A percentile compares a stretch with the other conserved stretches of the same genome.
Evolutionary conservation across 2,888 invertebrate species (phyloP).

Genomic region (Ectemnius cavifrons): DNA sequence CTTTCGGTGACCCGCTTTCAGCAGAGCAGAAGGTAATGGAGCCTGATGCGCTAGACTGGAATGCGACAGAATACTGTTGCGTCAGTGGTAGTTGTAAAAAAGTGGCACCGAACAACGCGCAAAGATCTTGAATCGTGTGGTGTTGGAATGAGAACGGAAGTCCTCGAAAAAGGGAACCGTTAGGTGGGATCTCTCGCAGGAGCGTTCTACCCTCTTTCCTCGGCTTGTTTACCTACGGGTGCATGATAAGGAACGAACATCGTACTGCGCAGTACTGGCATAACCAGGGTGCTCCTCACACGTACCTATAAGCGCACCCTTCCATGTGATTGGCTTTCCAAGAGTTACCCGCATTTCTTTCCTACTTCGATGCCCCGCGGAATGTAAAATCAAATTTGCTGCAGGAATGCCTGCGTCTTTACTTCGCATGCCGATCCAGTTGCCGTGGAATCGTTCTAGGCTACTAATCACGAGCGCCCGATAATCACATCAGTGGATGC

Average conservation of each 20-base stretch:
- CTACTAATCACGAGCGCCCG: not conserved
- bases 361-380: too few relatives aligned
- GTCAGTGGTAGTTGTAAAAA: slow-evolving; percentile 1
- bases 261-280: not conserved
- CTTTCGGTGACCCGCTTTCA: not conserved
- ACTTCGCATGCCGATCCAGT: not conserved
- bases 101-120: slow-evolving; percentile 3
- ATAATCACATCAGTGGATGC: slow-evolving; percentile 5
- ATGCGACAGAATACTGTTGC: too few relatives aligned
- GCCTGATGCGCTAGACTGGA: too few relatives aligned
- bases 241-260: slow-evolving; percentile 20
- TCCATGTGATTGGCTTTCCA: not conserved
- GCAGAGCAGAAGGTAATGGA: not conserved
- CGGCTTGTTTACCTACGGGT: slow-evolving; percentile 28
- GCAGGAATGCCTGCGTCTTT: too few relatives aligned
- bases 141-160: slow-evolving; percentile 53
- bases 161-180: slow-evolving; percentile 56
- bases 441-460: slow-evolving; percentile 1
- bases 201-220: slow-evolving; percentile 60
- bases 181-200: slow-evolving; percentile 37
- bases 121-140: not conserved
- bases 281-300: not conserved
- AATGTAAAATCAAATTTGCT: too few relatives aligned
- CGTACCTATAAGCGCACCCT: not conserved
- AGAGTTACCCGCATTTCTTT: not conserved